Evolutionary conservation across 2,888 invertebrate species (phyloP).

Genomic region (Kuschelorhynchus macadamiae): DNA sequence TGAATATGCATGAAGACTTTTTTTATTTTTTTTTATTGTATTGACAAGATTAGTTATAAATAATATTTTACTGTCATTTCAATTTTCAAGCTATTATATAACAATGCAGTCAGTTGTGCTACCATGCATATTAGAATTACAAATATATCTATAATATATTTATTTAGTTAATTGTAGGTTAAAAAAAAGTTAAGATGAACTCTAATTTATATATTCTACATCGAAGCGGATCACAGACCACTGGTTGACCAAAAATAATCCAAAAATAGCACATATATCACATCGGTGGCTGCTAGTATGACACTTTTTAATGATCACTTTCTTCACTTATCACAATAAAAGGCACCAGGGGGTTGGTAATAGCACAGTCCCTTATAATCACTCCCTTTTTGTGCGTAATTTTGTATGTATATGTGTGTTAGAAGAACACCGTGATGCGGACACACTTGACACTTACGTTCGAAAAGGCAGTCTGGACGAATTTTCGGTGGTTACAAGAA

Average conservation of each 20-base stretch:
- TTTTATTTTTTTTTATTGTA: no score
- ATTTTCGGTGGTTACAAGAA: conserved; percentile 78
- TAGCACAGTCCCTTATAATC: conserved; percentile 41
- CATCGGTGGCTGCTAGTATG: conserved; percentile 59
- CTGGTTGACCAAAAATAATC: conserved; percentile 50
- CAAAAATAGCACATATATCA: conserved; percentile 50
- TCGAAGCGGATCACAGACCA: conserved; percentile 53
- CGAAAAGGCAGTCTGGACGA: conserved; percentile 96
- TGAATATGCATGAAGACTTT: no score
- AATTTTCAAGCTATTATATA: not conserved
- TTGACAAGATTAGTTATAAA: no score
- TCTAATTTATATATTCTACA: conserved; percentile 27
- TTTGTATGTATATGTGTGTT: conserved; percentile 27
- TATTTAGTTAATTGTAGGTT: no score
- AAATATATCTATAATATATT: no score
- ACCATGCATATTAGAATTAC: no score
- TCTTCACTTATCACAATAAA: conserved; percentile 35
- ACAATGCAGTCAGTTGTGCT: not conserved
- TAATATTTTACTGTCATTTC: no score
- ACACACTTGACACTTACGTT: conserved; percentile 82
- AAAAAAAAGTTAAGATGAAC: conserved; percentile 15
- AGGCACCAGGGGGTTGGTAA: conserved; percentile 15
- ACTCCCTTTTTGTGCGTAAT: conserved; percentile 26
- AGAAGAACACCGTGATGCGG: conserved; percentile 23
- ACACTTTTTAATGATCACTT: conserved; percentile 52